Percentiles rank a stretch among this genome's conserved stretches.
These are phyloP conservation scores for Sorex maritimensis DNA, from an alignment of 2,797 vertebrate genomes.

Conservation along the genomic window DNA sequence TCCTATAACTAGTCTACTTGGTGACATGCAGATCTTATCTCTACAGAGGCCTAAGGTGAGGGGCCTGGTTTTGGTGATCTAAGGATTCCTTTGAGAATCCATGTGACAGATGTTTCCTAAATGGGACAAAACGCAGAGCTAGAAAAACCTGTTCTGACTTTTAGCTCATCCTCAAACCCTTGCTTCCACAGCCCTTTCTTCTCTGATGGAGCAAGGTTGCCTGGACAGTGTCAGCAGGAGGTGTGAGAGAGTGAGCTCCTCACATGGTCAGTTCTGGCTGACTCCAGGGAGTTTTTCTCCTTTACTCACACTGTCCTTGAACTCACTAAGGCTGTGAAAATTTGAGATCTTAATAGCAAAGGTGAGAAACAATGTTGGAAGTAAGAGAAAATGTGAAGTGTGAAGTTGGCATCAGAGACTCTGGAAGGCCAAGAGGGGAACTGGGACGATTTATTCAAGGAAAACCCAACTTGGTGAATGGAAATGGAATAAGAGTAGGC, in stretches of 20 bases:
- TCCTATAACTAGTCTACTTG: rapidly evolving
- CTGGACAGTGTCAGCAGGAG: background rate
- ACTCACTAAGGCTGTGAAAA: background rate
- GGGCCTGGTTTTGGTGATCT: background rate
- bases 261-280: too few relatives aligned
- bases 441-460: background rate
- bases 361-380: background rate
- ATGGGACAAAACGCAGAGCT: background rate
- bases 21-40: background rate
- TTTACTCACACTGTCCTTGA: background rate
- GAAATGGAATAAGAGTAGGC: background rate
- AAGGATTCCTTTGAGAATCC: background rate
- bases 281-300: too few relatives aligned
- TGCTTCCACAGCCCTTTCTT: background rate
- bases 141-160: background rate
- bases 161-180: background rate
- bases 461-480: background rate
- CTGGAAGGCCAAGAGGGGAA: background rate
- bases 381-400: background rate
- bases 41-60: too few relatives aligned
- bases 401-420: background rate
- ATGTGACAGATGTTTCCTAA: background rate
- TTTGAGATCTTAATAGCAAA: background rate
- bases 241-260: background rate
- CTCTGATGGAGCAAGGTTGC: background rate